Base-by-base conservation (phyloP, 2,113 vertebrate genomes). In the Uria lomvia region DNA sequence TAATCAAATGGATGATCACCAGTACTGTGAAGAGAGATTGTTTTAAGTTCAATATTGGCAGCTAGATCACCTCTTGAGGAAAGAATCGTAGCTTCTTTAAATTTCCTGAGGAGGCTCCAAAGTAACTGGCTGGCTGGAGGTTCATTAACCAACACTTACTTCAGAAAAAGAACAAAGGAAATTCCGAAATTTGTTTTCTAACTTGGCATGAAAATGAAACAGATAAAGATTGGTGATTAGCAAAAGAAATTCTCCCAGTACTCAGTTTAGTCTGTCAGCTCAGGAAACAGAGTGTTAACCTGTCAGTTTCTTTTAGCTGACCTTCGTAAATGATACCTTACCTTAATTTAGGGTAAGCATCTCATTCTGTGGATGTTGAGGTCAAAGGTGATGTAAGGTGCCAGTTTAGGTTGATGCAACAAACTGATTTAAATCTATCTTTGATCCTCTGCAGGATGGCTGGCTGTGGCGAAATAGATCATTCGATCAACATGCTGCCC, bases 391-490 rank as follows among this genome's bases (percentile, higher is more conserved):
- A 60, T 66, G 26, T 2, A 1, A 85, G 32, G 49, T 88, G 11
- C 63, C 67, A n/a, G 38, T 83, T 63, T 7, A 52, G 56, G 52
- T 29, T 80, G 78, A 86, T 14, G 24, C 22, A 68, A 13, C 59
- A 50, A 91, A 78, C 74, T 90, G 77, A 91, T 43, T 21, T 43
- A 77, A 79, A 36, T 82, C 38, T 96, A 36, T 82, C 38, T 96
- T 84, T 95, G 70, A 27, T 92, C 55, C 45, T 97, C 75, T 88
- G 45, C 97, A 99, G 99, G 96, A 99, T 99, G 99, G 99, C 99
- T 88, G 98, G 98, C 97, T 99, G 98, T 97, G 98, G 98, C 45
- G 99, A 99, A 95, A 95, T 99, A 86, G 98, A 99, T 98, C 97
- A 98, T 89, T 98, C 99, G 1, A 88, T 98, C 97, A 99, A 98